These are phyloP conservation scores for Drosophila subsilvestris DNA, from an alignment of 2,888 invertebrate species.

Conservation along the genomic window DNA sequence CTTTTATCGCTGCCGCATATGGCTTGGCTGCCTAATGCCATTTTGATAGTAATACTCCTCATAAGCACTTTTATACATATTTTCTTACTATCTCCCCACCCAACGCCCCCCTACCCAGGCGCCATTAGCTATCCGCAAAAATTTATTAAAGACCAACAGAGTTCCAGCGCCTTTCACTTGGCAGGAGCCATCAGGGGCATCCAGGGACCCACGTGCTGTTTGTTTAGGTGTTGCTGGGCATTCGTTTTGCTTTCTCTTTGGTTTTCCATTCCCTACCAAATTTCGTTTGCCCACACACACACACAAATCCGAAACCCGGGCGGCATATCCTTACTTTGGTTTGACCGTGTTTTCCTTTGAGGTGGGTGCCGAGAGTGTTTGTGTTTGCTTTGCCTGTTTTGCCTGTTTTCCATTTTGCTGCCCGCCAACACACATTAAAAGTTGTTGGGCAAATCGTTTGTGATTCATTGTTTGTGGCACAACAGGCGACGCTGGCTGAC, in stretches of 20 bases:
- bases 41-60: conserved; percentile 64
- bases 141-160: conserved; percentile 36
- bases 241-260: conserved; percentile 30
- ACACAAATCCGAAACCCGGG: not conserved
- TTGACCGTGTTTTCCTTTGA: conserved; percentile 38
- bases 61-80: conserved; percentile 45
- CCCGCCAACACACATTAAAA: conserved; percentile 38
- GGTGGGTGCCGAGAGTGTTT: conserved; percentile 22
- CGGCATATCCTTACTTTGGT: conserved; percentile 15
- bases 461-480: conserved; percentile 67
- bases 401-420: conserved; percentile 31
- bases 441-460: conserved; percentile 69
- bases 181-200: conserved; percentile 6
- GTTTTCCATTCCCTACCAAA: not conserved
- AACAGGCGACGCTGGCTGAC: conserved; percentile 18
- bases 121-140: conserved; percentile 41
- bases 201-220: conserved; percentile 36
- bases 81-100: conserved; percentile 2
- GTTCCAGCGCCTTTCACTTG: conserved; percentile 20
- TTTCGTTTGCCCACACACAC: conserved; percentile 31
- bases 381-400: conserved; percentile 8
- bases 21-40: conserved; percentile 51
- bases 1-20: conserved; percentile 53
- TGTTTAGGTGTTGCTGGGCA: conserved; percentile 37
- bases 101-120: not conserved